Conservation (phyloP, 2,888 invertebrate genomes). For the Phengaris alcon region DNA sequence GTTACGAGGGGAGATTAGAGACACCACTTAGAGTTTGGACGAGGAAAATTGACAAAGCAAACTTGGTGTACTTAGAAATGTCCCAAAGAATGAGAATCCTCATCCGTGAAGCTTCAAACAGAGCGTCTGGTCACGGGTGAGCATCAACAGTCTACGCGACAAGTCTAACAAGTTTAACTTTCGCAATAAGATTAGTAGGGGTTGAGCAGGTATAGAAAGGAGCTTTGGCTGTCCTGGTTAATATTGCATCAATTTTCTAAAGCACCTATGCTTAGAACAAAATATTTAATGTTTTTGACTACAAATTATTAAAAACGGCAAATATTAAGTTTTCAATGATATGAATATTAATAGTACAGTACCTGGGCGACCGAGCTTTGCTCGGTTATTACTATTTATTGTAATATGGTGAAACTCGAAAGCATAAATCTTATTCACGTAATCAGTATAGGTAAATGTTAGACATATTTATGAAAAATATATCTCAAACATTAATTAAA, state of each 20-base stretch:
- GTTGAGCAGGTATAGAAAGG: not conserved
- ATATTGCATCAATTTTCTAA: not conserved
- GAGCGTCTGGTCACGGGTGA: conserved; percentile 57
- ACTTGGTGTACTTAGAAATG: conserved; percentile 45
- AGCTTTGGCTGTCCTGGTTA: conserved; percentile 2
- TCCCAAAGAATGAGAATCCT: conserved; percentile 56
- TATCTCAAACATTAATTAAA: no score
- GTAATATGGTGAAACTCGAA: no score
- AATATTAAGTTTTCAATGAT: not conserved
- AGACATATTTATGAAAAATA: no score
- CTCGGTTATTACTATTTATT: no score
- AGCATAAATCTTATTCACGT: no score
- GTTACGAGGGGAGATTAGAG: conserved; percentile 79
- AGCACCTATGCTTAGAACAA: not conserved
- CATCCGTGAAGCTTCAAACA: conserved; percentile 41
- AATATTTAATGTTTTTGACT: not conserved
- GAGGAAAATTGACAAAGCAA: conserved; percentile 52
- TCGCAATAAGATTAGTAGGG: conserved; percentile 2
- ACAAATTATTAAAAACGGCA: not conserved
- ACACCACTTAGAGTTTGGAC: conserved; percentile 64
- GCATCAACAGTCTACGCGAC: conserved; percentile 54
- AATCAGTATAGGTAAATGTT: no score
- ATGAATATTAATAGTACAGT: not conserved
- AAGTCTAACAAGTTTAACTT: conserved; percentile 50
- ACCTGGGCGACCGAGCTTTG: no score